Conservation (phyloP, 1,140 invertebrate genomes). For the Heliconius hewitsoni region DNA sequence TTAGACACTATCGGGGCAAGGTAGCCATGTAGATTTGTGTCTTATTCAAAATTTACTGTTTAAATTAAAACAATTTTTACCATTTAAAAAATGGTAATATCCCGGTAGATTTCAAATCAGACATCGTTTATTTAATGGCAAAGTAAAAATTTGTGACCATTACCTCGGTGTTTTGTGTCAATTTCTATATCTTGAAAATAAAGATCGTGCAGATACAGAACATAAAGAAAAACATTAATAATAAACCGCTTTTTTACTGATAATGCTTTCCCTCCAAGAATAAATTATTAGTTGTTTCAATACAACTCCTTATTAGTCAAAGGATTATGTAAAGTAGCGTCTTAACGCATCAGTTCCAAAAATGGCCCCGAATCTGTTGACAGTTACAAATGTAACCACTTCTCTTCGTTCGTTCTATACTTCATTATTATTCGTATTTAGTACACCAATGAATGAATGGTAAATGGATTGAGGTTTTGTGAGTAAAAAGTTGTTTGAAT, state of each 20-base stretch:
- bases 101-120: too few relatives aligned
- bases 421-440: constrained; percentile 47
- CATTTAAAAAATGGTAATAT: too few relatives aligned
- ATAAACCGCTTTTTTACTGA: neutral
- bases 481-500: constrained; percentile 24
- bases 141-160: too few relatives aligned
- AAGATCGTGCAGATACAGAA: neutral
- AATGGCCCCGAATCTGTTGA: constrained; percentile 45
- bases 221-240: constrained; percentile 9
- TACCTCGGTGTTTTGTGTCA: too few relatives aligned
- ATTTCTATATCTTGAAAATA: neutral
- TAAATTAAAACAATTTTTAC: too few relatives aligned
- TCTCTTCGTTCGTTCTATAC: constrained; percentile 17
- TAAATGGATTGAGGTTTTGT: constrained; percentile 40
- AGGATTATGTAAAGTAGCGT: constrained; percentile 44
- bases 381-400: constrained; percentile 52
- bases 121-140: too few relatives aligned
- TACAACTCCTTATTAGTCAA: constrained; percentile 40
- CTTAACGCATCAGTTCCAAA: constrained; percentile 43
- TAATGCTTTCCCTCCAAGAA: constrained; percentile 13
- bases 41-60: too few relatives aligned
- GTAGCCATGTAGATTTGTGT: too few relatives aligned
- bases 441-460: constrained; percentile 42
- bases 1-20: too few relatives aligned
- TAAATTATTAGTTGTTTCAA: constrained; percentile 33